Evolutionary conservation across 1,140 invertebrate species (phyloP), one percentile per base, ranked within the genome.

Genomic region (Antheraea mylitta): DNA sequence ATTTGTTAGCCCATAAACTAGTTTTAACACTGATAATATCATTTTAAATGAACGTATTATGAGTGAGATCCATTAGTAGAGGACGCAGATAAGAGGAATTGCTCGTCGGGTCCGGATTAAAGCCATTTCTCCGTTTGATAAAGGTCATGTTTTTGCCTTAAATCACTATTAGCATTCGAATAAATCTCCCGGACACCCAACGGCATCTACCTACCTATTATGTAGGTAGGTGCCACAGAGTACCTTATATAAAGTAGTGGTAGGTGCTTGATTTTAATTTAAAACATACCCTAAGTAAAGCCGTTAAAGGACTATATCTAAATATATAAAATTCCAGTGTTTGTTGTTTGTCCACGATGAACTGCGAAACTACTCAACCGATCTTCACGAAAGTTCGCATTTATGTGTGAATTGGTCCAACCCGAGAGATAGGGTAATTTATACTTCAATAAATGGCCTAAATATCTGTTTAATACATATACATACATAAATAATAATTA

Each of bases 111-210:
- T 61, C 60, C 48, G 69, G 69, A 67, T 71, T 67, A 64, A 42
- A 59, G 18, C 42, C 69, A 61, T 70, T 60, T 30, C 58, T 70
- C 63, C 13, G 30, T 64, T 42, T 71, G 69, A 70, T 48, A 63
- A 48, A 53, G 69, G 69, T 60, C 59, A 67, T 42, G 69, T 71
- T 71, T 71, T 71, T 71, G 69, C 69, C 36, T 38, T 66, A 37
- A 30, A 62, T 70, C 58, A 61, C 59, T 62, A 70, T 66, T 70
- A 62, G 64, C 65, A 70, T 69, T 58, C 68, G 30, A 38, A 64
- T 66, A 66, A 66, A 66, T 66, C 53, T 30, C 19, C 38, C 10
- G 58, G 65, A 36, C 53, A 59, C 38, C 64, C 5, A 11, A 38
- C 45, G 10, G 11, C 13, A 53, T 16, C 45, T 16, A 53, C 9